A percentile compares a stretch with the other conserved stretches of the same genome.
These are phyloP conservation scores for Cebidichthys violaceus DNA, from an alignment of 2,113 vertebrate genomes.

Conservation along the genomic window DNA sequence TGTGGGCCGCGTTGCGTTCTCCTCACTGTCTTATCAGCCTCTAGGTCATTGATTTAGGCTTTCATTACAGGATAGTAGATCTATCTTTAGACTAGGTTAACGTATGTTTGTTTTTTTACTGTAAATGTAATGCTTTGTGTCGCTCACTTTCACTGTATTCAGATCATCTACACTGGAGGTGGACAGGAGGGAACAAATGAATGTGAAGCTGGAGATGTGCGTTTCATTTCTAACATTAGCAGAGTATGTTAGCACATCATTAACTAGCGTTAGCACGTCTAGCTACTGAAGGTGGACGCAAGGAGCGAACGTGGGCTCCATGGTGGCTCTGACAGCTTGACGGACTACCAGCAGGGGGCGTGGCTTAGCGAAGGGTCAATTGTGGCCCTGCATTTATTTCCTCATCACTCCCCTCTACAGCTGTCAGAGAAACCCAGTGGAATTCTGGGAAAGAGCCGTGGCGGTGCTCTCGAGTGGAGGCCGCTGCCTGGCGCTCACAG, in stretches of 20 bases:
- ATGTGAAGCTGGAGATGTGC: neutral
- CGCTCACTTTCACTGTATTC: neutral
- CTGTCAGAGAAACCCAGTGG: slow-evolving; percentile 69
- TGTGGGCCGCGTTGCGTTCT: neutral
- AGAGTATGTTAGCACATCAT: too few species aligned
- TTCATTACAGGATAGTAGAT: slow-evolving; percentile 24
- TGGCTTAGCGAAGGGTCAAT: too few species aligned
- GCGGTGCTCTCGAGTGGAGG: slow-evolving; percentile 43
- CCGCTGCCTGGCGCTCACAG: slow-evolving; percentile 39
- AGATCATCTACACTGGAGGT: too few species aligned
- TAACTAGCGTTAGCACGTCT: too few species aligned
- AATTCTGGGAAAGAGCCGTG: slow-evolving; percentile 59
- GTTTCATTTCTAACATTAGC: too few species aligned
- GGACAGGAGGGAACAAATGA: too few species aligned
- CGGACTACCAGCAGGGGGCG: too few species aligned
- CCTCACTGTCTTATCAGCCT: slow-evolving; percentile 34
- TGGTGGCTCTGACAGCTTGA: too few species aligned
- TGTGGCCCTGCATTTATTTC: too few species aligned
- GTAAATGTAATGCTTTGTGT: neutral
- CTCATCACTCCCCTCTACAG: slow-evolving; percentile 61
- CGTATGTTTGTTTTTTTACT: slow-evolving; percentile 1
- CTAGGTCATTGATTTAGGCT: neutral
- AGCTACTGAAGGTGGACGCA: too few species aligned
- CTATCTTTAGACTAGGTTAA: slow-evolving; percentile 17
- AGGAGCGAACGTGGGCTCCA: too few species aligned